Evolutionary conservation across 2,888 invertebrate genomes (phyloP), one percentile per base, ranked within the genome.

Genomic region (Stenoptilia bipunctidactyla): DNA sequence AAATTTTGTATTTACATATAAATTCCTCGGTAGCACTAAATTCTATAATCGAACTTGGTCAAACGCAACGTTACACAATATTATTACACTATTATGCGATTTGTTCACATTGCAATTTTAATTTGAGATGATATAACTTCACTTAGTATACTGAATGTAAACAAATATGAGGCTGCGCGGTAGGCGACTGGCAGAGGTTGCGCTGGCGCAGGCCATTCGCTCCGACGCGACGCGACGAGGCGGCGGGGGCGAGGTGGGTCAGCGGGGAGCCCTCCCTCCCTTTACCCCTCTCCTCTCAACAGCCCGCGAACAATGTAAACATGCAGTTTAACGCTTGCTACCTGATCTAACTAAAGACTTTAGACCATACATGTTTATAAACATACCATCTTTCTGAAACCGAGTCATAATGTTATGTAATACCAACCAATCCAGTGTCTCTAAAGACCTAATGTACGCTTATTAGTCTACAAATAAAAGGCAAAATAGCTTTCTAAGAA

Each of bases 151-250:
- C 49, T 58, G 49, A 55, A 60, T 71, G 76, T 80, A 76, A 82
- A 82, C 77, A 83, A 82, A 69, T 70, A 20, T 66, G 71, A 82
- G 82, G 80, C 79, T 79, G 77, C 71, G 73, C 76, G 75, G 69
- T 73, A 67, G 59, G 64, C 76, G 69, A 79, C 83, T 80, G 79
- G 75, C 72, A 69, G 54, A 34, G 34, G 34, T 9, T 74, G 80
- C 80, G 79, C 77, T 70, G 62, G 75, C 79, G 75, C 66, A 69
- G 70, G 64, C 58, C 57, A 61, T 48, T 51, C 43, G 49, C 46
- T 13, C 15, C 49, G 43, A 42, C 40, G 53, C 45, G 50, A 53
- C 47, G 55, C 51, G 56, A 58, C 45, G 56, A 54, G 54, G n/a
- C n/a, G 53, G 44, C 45, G 51, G 56, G 53, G 61, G 61, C 55